Base-by-base conservation (phyloP, 2,797 vertebrate species). In the Bryconaethiops microstoma region DNA sequence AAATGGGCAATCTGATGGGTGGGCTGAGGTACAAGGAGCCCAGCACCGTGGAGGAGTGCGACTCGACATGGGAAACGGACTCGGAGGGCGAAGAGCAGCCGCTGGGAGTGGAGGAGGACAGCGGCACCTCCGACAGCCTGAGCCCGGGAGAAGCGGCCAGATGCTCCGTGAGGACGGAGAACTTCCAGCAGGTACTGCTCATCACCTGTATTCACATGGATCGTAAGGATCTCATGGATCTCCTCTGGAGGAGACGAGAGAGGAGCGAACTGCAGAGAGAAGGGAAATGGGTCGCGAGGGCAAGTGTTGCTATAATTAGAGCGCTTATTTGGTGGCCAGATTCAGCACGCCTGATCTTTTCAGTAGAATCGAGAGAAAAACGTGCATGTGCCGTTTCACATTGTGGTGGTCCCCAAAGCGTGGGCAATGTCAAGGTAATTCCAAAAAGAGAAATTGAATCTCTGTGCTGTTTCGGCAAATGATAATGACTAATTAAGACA, bases 31-130 rank as follows among this genome's bases (percentile, higher is more conserved):
- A 95, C 90, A 96, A 94, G 93, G 97, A 99, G 94, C 97, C 97
- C 91, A 95, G 94, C 92, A 97, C 96, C 80, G 95, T 98, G 88
- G 97, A 97, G 93, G 97, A 98, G 91, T 98, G 97, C 89, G 97
- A 98, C 94, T 99, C 97, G 88, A 97, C 97, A 88, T 98, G 97
- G 97, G 96, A 95, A 81, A 96, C 95, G 54, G 97, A 98, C 93
- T 97, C 97, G 4, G 97, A 97, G 89, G 88, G 92, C 76, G 95
- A 96, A 29, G 90, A 93, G 78, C 88, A 86, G 80, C 88, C 48
- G 63, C 78, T 21, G 76, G 76, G 35, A 79, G 89, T 78, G 2
- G 92, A 91, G 2, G 91, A 93, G 65, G 91, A 93, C 90, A 90
- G 89, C 89, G 89, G 92, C 80, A 81, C 86, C 82, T 92, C 92